Percentiles rank a stretch among this genome's conserved stretches.
Evolutionary conservation across 2,113 vertebrate species (phyloP).

Genomic region (Istiophorus platypterus): DNA sequence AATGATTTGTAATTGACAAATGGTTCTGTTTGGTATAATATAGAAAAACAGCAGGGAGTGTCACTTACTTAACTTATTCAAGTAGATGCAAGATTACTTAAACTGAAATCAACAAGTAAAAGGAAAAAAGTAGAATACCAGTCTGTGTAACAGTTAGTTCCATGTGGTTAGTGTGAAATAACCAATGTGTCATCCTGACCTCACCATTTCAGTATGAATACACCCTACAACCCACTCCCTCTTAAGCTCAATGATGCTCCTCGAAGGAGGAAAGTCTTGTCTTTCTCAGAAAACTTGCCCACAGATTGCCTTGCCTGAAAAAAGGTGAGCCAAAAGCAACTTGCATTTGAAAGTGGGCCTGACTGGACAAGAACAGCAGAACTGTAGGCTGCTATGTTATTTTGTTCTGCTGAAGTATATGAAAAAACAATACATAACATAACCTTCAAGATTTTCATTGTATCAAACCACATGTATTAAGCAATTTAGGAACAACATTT

Average conservation of each 20-base stretch:
- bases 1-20: neutral
- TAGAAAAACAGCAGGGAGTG: neutral
- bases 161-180: neutral
- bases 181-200: slow-evolving; percentile 20
- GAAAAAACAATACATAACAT: too few relatives aligned
- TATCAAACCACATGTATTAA: too few relatives aligned
- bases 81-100: neutral
- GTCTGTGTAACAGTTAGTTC: neutral
- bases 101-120: neutral
- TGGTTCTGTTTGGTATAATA: neutral
- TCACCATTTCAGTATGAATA: slow-evolving; percentile 5
- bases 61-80: neutral
- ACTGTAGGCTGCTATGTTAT: neutral
- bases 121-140: neutral
- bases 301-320: neutral
- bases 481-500: too few relatives aligned
- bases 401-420: neutral
- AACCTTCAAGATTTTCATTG: too few relatives aligned
- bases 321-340: neutral
- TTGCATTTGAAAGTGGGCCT: neutral
- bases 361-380: neutral
- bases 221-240: slow-evolving; percentile 5
- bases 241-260: neutral
- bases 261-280: neutral
- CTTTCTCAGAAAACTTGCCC: slow-evolving; percentile 1